phyloP scores from a whole-genome alignment of 2,888 invertebrate genomes.

The Trileptium ribeirensis region DNA sequence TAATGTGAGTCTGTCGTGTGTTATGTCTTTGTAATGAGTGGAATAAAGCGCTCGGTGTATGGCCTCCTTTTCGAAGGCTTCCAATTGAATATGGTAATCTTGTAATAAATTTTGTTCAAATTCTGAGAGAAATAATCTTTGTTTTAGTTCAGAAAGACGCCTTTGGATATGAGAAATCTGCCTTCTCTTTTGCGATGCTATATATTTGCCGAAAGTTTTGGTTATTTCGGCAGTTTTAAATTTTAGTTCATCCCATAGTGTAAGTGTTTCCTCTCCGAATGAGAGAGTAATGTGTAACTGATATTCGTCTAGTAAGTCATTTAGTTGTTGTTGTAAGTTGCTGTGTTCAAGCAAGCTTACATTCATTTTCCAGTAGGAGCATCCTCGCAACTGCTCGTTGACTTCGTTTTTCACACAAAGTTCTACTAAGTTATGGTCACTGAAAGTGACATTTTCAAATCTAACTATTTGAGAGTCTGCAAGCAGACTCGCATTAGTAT shows the following conservation, averaged over 20 bases:
- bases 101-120: too few species aligned
- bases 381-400: not conserved
- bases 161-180: not conserved
- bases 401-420: not conserved
- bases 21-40: not conserved
- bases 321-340: not conserved
- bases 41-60: not conserved
- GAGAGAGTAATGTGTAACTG: not conserved
- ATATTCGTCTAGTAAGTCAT: not conserved
- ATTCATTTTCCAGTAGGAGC: slow-evolving; percentile 14
- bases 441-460: not conserved
- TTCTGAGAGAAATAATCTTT: not conserved
- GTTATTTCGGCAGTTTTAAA: not conserved
- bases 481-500: not conserved
- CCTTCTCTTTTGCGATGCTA: not conserved
- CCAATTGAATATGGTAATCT: too few species aligned
- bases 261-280: not conserved
- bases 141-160: not conserved
- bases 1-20: not conserved
- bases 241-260: not conserved
- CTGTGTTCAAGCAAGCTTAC: not conserved
- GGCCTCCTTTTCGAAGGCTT: not conserved
- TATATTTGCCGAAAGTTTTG: not conserved
- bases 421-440: not conserved
- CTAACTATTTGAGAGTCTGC: too few species aligned